Base-by-base conservation (phyloP, 2,113 vertebrate species). In the Tichodroma muraria region DNA sequence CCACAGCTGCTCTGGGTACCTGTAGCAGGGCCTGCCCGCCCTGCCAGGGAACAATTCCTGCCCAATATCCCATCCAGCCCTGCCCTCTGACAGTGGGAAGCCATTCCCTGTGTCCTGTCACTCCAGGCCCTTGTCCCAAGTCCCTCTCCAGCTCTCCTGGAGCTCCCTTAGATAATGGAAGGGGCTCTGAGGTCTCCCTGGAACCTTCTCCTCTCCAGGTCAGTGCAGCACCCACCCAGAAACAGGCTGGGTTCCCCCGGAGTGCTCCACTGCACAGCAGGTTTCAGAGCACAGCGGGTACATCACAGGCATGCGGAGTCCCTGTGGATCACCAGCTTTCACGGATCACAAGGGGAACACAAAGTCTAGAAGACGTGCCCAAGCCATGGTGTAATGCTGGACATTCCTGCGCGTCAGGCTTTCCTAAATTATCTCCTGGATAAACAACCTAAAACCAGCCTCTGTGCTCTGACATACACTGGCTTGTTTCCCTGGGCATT, bases 341-440 rank as follows among this genome's bases (percentile, higher is more conserved):
- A 13, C 6, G 3, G 56, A 21, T 35, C 85, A 38, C 80, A 40
- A 37, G 60, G 54, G 70, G n/a, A 90, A 60, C 89, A 85, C 72
- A 64, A 76, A 21, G 61, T 78, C 72, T 42, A 65, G 63, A 31
- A 61, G 87, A 71, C 6, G 2, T 50, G 50, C 57, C 54, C 69
- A 8, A 65, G 80, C 80, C 2, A 1, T 38, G 44, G 38, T 10
- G 9, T 65, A 84, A 90, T 57, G 77, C 85, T 89, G 75, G 33
- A 31, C 76, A 22, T 94, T 86, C 88, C 70, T 80, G 37, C 2
- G 1, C 2, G 38, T 80, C 85, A 95, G 81, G 56, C 97, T 89
- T 94, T 92, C 93, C 94, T 47, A 85, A 89, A 88, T 80, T 72
- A 61, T 87, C 86, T 94, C 78, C 63, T 92, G 79, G 59, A 71